A percentile compares a stretch with the other conserved stretches of the same genome.
These are phyloP conservation scores for Chrysochloris asiatica DNA, from an alignment of 2,113 vertebrate genomes.

Conservation along the genomic window DNA sequence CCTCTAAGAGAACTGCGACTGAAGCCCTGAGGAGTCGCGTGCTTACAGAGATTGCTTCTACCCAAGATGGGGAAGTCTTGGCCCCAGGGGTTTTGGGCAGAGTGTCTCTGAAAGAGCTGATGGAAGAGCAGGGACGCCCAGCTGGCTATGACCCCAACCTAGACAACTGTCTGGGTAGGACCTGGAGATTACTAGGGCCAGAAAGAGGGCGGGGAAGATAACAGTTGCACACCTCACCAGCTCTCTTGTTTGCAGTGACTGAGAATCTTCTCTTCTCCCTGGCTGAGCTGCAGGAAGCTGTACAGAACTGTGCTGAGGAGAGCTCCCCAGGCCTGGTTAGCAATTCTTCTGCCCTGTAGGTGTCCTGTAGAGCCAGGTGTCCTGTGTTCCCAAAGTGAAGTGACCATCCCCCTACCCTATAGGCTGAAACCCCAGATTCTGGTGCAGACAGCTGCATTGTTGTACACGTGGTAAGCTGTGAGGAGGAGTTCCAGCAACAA, in stretches of 20 bases:
- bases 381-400: not conserved
- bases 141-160: slow-evolving; percentile 93
- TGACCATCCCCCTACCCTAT: slow-evolving; percentile 24
- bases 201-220: too few relatives aligned
- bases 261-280: slow-evolving; percentile 87
- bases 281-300: slow-evolving; percentile 89
- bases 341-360: not conserved
- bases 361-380: not conserved
- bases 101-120: slow-evolving; percentile 86
- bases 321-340: slow-evolving; percentile 41
- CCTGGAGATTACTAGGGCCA: not conserved
- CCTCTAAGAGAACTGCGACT: slow-evolving; percentile 50
- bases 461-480: slow-evolving; percentile 92
- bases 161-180: slow-evolving; percentile 81
- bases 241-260: slow-evolving; percentile 85
- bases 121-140: slow-evolving; percentile 85
- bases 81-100: slow-evolving; percentile 40
- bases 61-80: not conserved
- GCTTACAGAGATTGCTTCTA: slow-evolving; percentile 79
- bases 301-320: slow-evolving; percentile 58
- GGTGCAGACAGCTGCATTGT: slow-evolving; percentile 76
- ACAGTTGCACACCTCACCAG: not conserved
- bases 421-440: slow-evolving; percentile 62
- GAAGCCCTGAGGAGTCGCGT: slow-evolving; percentile 81
- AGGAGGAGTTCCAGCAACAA: slow-evolving; percentile 96